Percentiles rank a stretch among this genome's conserved stretches.
phyloP scores from a whole-genome alignment of 2,113 vertebrate genomes.

The Odocoileus virginianus region DNA sequence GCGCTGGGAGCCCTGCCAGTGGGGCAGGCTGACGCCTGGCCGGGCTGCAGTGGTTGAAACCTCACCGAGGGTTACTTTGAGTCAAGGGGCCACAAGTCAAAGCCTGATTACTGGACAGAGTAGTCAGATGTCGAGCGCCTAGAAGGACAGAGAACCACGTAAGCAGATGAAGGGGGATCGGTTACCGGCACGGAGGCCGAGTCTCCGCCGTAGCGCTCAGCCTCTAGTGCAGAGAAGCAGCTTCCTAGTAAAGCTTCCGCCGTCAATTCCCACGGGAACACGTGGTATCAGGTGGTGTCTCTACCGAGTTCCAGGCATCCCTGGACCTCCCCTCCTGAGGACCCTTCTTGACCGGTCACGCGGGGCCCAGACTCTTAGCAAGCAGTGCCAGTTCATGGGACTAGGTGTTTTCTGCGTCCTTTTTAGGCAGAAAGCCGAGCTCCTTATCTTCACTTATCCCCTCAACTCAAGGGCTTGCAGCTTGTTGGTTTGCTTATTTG shows the following conservation, averaged over 20 bases:
- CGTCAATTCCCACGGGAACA: background rate
- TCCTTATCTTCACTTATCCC: background rate
- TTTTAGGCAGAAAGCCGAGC: background rate
- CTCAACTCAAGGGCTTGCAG: background rate
- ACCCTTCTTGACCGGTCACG: fast-evolving
- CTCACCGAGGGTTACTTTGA: background rate
- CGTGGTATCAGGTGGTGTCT: background rate
- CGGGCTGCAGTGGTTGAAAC: background rate
- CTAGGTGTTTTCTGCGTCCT: background rate
- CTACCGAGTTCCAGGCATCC: background rate
- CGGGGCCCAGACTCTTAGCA: background rate
- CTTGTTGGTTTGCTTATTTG: background rate
- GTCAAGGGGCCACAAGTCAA: background rate
- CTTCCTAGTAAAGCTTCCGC: background rate
- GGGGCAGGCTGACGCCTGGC: no score
- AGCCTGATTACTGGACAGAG: background rate
- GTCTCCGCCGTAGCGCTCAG: background rate
- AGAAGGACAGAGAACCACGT: background rate
- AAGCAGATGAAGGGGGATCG: background rate
- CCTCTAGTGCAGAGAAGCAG: background rate
- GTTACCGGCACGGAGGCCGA: background rate
- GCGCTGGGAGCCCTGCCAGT: background rate
- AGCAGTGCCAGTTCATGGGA: background rate
- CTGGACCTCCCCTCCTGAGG: background rate
- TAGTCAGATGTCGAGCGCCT: background rate